These are phyloP conservation scores for Brachymystax lenok DNA, from an alignment of 2,797 vertebrate genomes.

Conservation along the genomic window DNA sequence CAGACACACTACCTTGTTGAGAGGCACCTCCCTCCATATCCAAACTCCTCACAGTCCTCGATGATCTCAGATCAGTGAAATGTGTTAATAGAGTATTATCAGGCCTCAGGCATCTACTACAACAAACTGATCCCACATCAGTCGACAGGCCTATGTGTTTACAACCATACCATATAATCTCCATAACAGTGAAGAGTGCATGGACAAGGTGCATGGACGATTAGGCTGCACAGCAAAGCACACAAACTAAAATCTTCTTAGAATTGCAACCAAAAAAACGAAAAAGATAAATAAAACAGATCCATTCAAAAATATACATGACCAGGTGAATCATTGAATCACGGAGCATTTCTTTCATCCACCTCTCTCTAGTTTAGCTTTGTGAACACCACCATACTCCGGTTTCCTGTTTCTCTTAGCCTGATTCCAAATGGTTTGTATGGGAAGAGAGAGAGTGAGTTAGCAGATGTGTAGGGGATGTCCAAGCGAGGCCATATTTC, in stretches of 20 bases:
- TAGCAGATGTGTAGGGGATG: slow-evolving; percentile 62
- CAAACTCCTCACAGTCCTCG: slow-evolving; percentile 25
- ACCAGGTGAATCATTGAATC: not conserved
- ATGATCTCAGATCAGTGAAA: slow-evolving; percentile 21
- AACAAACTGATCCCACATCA: slow-evolving; percentile 26
- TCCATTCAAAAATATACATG: slow-evolving; percentile 22
- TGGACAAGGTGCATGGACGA: slow-evolving; percentile 35
- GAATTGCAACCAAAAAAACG: slow-evolving; percentile 22
- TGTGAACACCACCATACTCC: not conserved
- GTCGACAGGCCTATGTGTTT: slow-evolving; percentile 41
- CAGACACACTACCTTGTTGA: slow-evolving; percentile 62
- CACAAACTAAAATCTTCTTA: not conserved
- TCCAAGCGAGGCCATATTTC: slow-evolving; percentile 38
- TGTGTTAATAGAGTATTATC: slow-evolving; percentile 44
- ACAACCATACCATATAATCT: slow-evolving; percentile 36
- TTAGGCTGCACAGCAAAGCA: slow-evolving; percentile 12
- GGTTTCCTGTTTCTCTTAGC: slow-evolving; percentile 35
- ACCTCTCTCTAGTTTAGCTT: not conserved
- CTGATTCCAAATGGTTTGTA: slow-evolving; percentile 49
- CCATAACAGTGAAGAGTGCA: slow-evolving; percentile 41
- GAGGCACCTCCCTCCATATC: slow-evolving; percentile 46
- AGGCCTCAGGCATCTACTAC: slow-evolving; percentile 4
- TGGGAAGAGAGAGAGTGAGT: slow-evolving; percentile 32
- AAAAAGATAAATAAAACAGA: slow-evolving; percentile 15
- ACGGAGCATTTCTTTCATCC: not conserved